Base-by-base conservation (phyloP, 2,888 invertebrate genomes). In the Xiphydria camelus region DNA sequence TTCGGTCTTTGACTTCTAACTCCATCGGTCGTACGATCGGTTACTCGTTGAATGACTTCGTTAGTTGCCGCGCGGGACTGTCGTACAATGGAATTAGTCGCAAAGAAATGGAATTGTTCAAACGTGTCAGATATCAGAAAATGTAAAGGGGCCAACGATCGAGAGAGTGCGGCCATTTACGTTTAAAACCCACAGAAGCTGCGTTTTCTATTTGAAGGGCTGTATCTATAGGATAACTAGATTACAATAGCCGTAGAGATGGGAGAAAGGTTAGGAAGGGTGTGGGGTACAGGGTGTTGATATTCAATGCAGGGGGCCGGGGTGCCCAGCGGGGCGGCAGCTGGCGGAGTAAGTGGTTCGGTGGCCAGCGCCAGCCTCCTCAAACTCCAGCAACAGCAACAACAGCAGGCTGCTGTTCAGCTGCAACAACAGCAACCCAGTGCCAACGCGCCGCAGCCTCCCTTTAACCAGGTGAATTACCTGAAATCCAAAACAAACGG, bases 391-490 rank as follows among this genome's bases (percentile, higher is more conserved):
- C 73, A 72, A 47, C 72, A 72, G 52, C 73, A 71, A 48, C 70
- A 67, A 42, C 70, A 71, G 36, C 60, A 60, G 38, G 59, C 65
- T 26, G 62, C 59, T 51, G 66, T 63, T 51, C 73, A 71, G 54
- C 53, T 68, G 53, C 73, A 72, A 45, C 68, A 68, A 50, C 72
- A 69, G 51, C 74, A 73, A 50, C 66, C 70, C 55, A 72, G 65
- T 55, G 64, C 62, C 55, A 73, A 68, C 61, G 67, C 71, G 45
- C 69, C 69, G 51, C 75, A 73, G 61, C 72, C 73, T 53, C 70
- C 73, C 51, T 74, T 75, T 54, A 75, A 75, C 60, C 75, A 75
- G 74, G 75, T 75, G 71, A 73, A 60, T 54, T 56, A 65, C 58
- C 58, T 63, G 61, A 62, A 42, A 52, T 54, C 52, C 57, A 43